These are phyloP conservation scores for Falcaria lacertinaria DNA, from an alignment of 2,888 invertebrate genomes.

Conservation along the genomic window DNA sequence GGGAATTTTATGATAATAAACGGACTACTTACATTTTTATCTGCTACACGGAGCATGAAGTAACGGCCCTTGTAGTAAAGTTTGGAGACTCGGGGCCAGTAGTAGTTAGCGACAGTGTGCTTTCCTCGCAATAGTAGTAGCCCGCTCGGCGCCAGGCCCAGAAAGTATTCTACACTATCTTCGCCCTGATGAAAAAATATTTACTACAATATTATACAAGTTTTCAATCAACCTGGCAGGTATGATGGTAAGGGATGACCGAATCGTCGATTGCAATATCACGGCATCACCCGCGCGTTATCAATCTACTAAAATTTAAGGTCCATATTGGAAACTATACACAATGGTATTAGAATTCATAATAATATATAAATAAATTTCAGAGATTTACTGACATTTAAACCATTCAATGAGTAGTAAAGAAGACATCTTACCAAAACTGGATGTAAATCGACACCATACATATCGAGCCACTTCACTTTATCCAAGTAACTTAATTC, in stretches of 20 bases:
- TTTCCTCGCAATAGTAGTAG: constrained; percentile 96
- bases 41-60: constrained; percentile 97
- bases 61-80: constrained; percentile 97
- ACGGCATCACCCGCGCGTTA: too few species aligned
- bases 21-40: constrained; percentile 90
- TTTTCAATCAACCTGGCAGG: too few species aligned
- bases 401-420: too few species aligned
- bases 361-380: too few species aligned
- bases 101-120: constrained; percentile 97
- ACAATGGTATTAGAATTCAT: too few species aligned
- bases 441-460: constrained; percentile 97
- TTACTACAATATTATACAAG: too few species aligned
- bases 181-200: constrained; percentile 91
- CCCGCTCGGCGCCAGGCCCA: constrained; percentile 97
- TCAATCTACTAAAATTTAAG: too few species aligned
- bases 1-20: background rate
- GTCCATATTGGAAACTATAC: too few species aligned
- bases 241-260: too few species aligned
- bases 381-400: too few species aligned
- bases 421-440: constrained; percentile 86
- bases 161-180: constrained; percentile 97
- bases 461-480: constrained; percentile 99
- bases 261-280: too few species aligned
- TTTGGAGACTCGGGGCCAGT: constrained; percentile 98
- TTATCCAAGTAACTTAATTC: constrained; percentile 97